Percentiles rank a stretch among this genome's conserved stretches.
Conservation (phyloP, 1,140 invertebrate species). For the Stegodyphus mimosarum region DNA sequence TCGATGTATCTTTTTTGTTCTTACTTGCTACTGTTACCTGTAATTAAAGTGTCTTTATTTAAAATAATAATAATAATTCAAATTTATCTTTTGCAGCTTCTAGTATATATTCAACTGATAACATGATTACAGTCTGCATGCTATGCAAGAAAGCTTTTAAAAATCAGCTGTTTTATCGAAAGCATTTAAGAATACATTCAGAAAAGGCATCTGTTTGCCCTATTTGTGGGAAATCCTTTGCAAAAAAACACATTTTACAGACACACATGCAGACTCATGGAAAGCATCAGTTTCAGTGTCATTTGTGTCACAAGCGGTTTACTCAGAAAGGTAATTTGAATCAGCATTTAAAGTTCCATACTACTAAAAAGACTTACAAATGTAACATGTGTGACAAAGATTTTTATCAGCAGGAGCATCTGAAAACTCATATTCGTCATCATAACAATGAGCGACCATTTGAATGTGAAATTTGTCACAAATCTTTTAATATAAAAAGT, state of each 20-base stretch:
- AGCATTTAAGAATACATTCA: conserved; percentile 22
- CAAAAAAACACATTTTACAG: conserved; percentile 31
- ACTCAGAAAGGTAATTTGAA: conserved; percentile 61
- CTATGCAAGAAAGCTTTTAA: conserved; percentile 48
- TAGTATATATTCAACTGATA: neutral
- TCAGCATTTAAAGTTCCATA: conserved; percentile 64
- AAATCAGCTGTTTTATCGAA: conserved; percentile 24
- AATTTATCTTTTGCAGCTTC: neutral
- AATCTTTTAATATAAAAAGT: conserved; percentile 44
- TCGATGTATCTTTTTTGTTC: too few species aligned
- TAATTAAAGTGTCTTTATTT: too few species aligned
- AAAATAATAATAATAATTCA: too few species aligned
- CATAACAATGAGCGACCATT: conserved; percentile 52
- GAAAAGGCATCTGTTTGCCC: conserved; percentile 12
- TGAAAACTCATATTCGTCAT: conserved; percentile 25
- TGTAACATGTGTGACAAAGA: conserved; percentile 68
- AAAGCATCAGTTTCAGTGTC: conserved; percentile 72
- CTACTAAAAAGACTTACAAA: conserved; percentile 72
- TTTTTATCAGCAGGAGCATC: conserved; percentile 38
- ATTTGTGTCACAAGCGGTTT: conserved; percentile 72
- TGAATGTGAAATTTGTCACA: conserved; percentile 49
- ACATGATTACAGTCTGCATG: conserved; percentile 38
- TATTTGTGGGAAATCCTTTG: conserved; percentile 52
- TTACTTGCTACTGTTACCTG: too few species aligned
- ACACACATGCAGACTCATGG: conserved; percentile 67